A percentile compares a stretch with the other conserved stretches of the same genome.
phyloP scores from a whole-genome alignment of 1,140 invertebrate genomes.

The Drosophila lacteicornis region DNA sequence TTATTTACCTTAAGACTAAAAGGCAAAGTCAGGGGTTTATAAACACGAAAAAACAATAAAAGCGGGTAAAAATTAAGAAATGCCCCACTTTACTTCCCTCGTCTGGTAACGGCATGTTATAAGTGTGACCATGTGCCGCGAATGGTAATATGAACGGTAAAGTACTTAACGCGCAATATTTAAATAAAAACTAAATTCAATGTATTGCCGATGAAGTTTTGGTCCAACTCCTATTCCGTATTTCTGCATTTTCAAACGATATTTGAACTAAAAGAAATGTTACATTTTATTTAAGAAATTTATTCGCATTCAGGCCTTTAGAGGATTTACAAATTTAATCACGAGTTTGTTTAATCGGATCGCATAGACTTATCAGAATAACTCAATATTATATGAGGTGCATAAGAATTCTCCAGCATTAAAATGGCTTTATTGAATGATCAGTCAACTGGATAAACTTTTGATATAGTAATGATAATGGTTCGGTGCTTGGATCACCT shows the following conservation, averaged over 20 bases:
- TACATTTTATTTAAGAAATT: not conserved
- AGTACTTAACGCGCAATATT: not conserved
- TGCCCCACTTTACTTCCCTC: no score
- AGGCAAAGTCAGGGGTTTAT: no score
- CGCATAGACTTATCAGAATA: not conserved
- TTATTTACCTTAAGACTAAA: no score
- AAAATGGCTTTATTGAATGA: slow-evolving; percentile 18
- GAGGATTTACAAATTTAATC: slow-evolving; percentile 12
- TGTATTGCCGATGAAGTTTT: not conserved
- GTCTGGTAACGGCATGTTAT: no score
- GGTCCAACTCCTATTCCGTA: no score
- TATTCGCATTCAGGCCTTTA: not conserved
- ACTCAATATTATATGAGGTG: not conserved
- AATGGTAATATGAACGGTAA: no score
- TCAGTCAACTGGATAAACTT: slow-evolving; percentile 25
- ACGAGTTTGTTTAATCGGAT: not conserved
- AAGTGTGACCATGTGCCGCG: no score
- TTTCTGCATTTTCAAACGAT: not conserved
- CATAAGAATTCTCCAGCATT: slow-evolving; percentile 9
- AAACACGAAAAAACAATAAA: no score
- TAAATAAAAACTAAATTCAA: not conserved
- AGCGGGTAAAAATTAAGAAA: no score
- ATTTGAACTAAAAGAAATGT: not conserved
- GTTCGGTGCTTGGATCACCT: not conserved
- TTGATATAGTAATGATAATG: not conserved